Conservation (phyloP, 64 coral and sea anemone genomes). For the Stylophora pistillata region DNA sequence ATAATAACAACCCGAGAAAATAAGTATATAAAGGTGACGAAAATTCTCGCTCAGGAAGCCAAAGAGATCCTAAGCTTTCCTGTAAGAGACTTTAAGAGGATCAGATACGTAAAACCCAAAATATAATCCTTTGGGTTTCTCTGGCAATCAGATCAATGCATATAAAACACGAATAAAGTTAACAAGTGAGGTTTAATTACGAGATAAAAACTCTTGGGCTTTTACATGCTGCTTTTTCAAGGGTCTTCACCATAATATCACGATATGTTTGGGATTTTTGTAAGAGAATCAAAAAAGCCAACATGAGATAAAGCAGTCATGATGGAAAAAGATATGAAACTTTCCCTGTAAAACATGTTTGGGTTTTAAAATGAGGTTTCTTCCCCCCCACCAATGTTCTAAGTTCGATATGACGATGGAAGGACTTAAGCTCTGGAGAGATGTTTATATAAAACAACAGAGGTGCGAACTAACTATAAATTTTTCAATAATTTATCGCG, state of each 20-base stretch:
- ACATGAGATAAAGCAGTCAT: neutral
- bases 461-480: neutral
- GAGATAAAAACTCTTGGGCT: conserved; percentile 28
- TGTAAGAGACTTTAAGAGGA: neutral
- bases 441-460: conserved; percentile 2
- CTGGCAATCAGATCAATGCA: conserved; percentile 31
- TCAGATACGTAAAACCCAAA: conserved; percentile 27
- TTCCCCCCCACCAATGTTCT: neutral
- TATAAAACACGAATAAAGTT: conserved; percentile 47
- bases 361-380: neutral
- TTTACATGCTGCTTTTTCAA: conserved; percentile 43
- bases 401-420: neutral
- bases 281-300: neutral
- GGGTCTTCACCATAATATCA: neutral
- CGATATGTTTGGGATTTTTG: neutral
- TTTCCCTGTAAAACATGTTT: neutral
- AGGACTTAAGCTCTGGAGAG: neutral
- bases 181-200: conserved; percentile 47
- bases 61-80: neutral
- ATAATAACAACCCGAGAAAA: neutral
- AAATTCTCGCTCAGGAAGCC: neutral
- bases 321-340: neutral
- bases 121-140: conserved; percentile 13
- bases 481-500: conserved; percentile 24
- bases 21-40: neutral